Percentiles rank a stretch among this genome's conserved stretches.
Conservation (phyloP, 2,113 vertebrate species). For the Pelobates fuscus region DNA sequence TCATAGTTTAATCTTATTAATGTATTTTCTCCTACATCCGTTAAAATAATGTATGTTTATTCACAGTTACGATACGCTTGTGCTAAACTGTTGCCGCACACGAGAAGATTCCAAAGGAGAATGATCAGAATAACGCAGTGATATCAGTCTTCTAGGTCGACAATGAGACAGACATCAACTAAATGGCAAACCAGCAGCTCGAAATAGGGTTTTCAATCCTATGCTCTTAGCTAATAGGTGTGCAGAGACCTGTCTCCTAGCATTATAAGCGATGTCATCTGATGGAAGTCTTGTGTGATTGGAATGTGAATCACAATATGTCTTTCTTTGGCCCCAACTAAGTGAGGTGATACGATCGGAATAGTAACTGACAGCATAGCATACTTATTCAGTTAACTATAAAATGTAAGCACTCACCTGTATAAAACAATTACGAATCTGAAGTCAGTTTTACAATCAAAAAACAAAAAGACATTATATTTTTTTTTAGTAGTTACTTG, state of each 20-base stretch:
- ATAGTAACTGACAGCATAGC: background rate
- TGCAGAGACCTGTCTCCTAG: slow-evolving; percentile 26
- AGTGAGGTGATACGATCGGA: slow-evolving; percentile 22
- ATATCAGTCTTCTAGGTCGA: background rate
- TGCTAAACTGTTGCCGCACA: slow-evolving; percentile 6
- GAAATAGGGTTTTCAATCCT: slow-evolving; percentile 17
- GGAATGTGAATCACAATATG: background rate
- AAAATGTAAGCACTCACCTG: background rate
- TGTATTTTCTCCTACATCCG: background rate
- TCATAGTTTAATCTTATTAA: background rate
- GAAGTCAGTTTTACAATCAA: no score
- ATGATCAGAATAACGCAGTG: background rate
- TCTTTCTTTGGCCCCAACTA: slow-evolving; percentile 4
- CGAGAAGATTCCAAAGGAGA: background rate
- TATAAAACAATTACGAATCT: no score
- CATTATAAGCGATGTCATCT: slow-evolving; percentile 24
- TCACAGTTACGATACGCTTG: background rate
- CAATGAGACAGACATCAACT: slow-evolving; percentile 22
- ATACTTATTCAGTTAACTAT: background rate
- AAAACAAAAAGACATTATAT: no score
- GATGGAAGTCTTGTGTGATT: background rate
- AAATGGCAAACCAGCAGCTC: slow-evolving; percentile 12
- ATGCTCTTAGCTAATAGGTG: slow-evolving; percentile 18
- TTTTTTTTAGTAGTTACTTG: no score
- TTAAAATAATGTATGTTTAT: slow-evolving; percentile 2